A percentile compares a stretch with the other conserved stretches of the same genome.
phyloP scores from a whole-genome alignment of 2,888 invertebrate species.

The Hofmannophila pseudospretella region DNA sequence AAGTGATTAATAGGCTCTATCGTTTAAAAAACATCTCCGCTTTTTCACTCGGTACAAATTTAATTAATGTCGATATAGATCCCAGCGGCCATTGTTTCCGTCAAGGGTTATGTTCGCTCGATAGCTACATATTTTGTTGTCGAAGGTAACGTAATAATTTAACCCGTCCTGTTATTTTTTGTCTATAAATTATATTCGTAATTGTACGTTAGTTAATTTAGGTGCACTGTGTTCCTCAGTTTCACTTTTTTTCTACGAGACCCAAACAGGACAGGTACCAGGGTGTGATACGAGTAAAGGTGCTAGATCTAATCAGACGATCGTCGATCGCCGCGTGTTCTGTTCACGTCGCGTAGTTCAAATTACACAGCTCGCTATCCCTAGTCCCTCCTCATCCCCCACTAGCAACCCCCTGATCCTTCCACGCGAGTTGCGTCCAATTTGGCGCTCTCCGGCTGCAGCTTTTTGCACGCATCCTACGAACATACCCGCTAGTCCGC shows the following conservation, averaged over 20 bases:
- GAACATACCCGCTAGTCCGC: neutral
- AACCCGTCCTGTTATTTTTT: neutral
- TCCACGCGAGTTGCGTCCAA: conserved; percentile 53
- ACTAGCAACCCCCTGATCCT: conserved; percentile 30
- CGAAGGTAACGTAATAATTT: neutral
- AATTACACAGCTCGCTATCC: conserved; percentile 32
- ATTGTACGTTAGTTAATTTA: neutral
- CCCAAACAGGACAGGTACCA: too few relatives aligned
- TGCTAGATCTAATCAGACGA: too few relatives aligned
- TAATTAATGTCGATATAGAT: conserved; percentile 68
- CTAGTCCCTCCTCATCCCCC: conserved; percentile 2
- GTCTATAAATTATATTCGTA: neutral
- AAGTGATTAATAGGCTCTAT: conserved; percentile 69
- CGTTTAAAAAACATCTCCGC: conserved; percentile 53
- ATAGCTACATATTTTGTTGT: neutral
- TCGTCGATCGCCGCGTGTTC: too few relatives aligned
- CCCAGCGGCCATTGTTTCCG: conserved; percentile 21
- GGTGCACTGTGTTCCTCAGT: too few relatives aligned
- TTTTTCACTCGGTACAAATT: conserved; percentile 67
- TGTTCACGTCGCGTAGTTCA: conserved; percentile 38
- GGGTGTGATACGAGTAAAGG: too few relatives aligned
- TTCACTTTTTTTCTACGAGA: too few relatives aligned
- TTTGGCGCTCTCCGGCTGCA: conserved; percentile 42
- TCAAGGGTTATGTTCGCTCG: conserved; percentile 11
- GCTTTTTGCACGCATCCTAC: conserved; percentile 55